phyloP scores from a whole-genome alignment of 2,888 invertebrate genomes.

The Spilarctia lutea region DNA sequence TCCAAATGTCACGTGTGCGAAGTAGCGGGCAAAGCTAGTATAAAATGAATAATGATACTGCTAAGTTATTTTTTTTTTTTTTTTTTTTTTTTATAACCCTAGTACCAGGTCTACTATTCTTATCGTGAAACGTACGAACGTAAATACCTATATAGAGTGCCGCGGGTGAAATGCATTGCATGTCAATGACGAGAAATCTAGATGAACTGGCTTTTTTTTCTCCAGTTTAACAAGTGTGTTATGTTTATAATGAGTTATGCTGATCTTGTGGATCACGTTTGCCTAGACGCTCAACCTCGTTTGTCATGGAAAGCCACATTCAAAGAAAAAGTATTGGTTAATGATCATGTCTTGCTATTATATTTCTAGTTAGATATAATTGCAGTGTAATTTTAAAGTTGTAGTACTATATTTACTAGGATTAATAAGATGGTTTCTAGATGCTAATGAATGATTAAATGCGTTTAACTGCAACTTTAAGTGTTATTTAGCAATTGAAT shows the following conservation, averaged over 20 bases:
- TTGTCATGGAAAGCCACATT: neutral
- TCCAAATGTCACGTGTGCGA: no score
- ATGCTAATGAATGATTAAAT: neutral
- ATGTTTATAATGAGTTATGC: neutral
- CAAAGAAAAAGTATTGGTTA: neutral
- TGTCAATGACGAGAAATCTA: conserved; percentile 2
- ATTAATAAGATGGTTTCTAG: neutral
- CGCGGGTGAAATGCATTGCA: neutral
- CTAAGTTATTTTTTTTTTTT: no score
- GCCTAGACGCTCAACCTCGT: neutral
- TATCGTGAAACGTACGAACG: neutral
- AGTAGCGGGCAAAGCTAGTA: no score
- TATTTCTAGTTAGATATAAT: neutral
- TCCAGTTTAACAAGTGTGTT: neutral
- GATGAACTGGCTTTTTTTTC: neutral
- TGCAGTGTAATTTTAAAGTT: neutral
- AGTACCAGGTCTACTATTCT: neutral
- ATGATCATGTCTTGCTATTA: neutral
- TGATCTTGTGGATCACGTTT: neutral
- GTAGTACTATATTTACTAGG: neutral
- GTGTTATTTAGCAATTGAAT: neutral
- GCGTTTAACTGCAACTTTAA: no score
- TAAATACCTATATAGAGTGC: neutral
- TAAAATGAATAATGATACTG: no score
- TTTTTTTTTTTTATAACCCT: no score